Evolutionary conservation across 2,113 vertebrate genomes (phyloP).

Genomic region (Aramus guarauna): DNA sequence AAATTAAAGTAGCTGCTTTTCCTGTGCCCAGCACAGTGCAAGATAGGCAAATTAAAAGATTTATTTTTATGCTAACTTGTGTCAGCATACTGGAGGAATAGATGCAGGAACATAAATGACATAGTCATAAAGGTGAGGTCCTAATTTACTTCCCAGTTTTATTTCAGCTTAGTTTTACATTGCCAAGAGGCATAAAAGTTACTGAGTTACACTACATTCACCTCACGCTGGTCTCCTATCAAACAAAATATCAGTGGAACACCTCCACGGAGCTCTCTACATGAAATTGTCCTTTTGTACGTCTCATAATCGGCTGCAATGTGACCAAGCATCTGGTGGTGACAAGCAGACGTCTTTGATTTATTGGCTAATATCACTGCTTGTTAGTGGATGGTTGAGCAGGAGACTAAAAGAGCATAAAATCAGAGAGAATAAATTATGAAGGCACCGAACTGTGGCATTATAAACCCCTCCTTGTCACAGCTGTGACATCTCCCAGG

Average conservation of each 20-base stretch:
- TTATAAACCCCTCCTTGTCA: conserved; percentile 79
- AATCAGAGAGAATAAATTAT: conserved; percentile 89
- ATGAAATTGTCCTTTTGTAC: conserved; percentile 78
- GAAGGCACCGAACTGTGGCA: conserved; percentile 80
- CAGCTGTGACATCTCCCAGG: conserved; percentile 77
- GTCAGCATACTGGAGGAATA: background rate
- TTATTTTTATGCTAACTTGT: conserved; percentile 33
- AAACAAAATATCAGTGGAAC: conserved; percentile 79
- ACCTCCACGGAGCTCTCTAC: conserved; percentile 72
- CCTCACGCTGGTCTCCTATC: conserved; percentile 75
- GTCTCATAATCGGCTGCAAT: conserved; percentile 84
- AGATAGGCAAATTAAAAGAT: conserved; percentile 1
- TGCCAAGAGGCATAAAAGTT: conserved; percentile 67
- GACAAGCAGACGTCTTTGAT: conserved; percentile 90
- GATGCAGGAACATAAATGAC: conserved; percentile 22
- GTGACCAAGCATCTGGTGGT: conserved; percentile 87
- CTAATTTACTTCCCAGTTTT: conserved; percentile 70
- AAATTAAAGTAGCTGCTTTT: conserved; percentile 23
- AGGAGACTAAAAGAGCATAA: conserved; percentile 83
- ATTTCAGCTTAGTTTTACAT: conserved; percentile 67
- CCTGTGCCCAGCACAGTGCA: background rate
- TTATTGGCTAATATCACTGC: conserved; percentile 89
- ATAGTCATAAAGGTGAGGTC: conserved; percentile 42
- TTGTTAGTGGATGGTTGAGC: conserved; percentile 88
- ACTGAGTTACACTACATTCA: conserved; percentile 68